Evolutionary conservation across 2,113 vertebrate genomes (phyloP).

Genomic region (Pheucticus melanocephalus): DNA sequence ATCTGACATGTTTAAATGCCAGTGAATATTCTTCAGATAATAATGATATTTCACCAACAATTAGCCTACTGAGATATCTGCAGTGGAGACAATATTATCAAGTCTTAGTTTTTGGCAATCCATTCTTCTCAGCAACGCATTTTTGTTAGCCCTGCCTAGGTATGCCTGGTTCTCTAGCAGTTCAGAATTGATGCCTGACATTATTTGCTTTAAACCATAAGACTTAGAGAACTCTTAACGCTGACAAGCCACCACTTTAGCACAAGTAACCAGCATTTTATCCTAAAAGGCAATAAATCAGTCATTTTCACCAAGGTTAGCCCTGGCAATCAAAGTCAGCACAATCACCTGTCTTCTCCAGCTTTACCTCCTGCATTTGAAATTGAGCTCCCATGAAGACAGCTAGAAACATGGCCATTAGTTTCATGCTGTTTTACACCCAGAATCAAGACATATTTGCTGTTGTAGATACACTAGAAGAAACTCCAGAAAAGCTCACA

Average conservation of each 20-base stretch:
- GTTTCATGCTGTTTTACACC: background rate
- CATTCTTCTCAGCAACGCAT: accelerated
- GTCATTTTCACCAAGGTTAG: background rate
- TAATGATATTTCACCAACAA: background rate
- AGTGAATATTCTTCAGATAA: background rate
- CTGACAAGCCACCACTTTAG: background rate
- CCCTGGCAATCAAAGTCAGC: background rate
- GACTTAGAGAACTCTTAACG: background rate
- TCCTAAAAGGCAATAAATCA: background rate
- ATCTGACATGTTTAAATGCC: background rate
- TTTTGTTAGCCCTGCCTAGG: background rate
- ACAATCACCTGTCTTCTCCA: background rate
- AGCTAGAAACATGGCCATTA: background rate
- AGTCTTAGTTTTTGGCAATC: background rate
- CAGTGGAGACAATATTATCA: background rate
- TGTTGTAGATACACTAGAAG: background rate
- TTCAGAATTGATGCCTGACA: background rate
- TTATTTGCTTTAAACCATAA: background rate
- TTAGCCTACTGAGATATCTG: background rate
- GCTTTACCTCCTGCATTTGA: background rate
- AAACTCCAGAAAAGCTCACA: background rate
- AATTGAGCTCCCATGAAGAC: background rate
- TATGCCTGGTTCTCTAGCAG: background rate
- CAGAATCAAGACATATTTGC: background rate
- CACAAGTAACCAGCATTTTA: background rate